phyloP scores from a whole-genome alignment of 2,888 invertebrate genomes.

The Eupithecia dodoneata region DNA sequence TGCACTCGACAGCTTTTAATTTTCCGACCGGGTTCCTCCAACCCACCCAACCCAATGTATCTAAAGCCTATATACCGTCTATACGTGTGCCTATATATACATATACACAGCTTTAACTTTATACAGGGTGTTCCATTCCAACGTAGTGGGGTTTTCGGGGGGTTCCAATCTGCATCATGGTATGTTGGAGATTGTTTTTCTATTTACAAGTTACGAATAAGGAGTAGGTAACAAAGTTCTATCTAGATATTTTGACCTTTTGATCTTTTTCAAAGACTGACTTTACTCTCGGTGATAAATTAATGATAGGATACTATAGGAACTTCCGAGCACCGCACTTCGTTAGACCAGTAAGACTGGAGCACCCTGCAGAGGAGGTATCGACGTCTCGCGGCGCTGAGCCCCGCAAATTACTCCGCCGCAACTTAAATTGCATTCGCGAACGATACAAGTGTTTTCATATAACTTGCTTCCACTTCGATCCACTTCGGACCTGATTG shows the following conservation, averaged over 20 bases:
- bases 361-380: background rate
- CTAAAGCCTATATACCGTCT: background rate
- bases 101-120: background rate
- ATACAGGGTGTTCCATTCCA: background rate
- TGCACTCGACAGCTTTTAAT: conserved; percentile 16
- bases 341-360: background rate
- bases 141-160: background rate
- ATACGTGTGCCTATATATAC: background rate
- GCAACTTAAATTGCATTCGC: conserved; percentile 34
- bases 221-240: background rate
- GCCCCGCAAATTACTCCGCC: conserved; percentile 28
- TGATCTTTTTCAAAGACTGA: background rate
- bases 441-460: conserved; percentile 27
- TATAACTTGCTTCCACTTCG: conserved; percentile 10
- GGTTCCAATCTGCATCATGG: background rate
- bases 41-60: background rate
- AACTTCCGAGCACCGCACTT: background rate
- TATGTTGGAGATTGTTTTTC: background rate
- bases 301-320: background rate
- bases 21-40: conserved; percentile 12
- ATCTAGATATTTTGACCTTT: background rate
- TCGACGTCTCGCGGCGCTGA: conserved; percentile 20
- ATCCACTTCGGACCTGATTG: conserved; percentile 10
- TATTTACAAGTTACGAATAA: background rate
- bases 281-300: background rate